Base-by-base conservation (phyloP, 2,113 vertebrate genomes). In the Scomber japonicus region DNA sequence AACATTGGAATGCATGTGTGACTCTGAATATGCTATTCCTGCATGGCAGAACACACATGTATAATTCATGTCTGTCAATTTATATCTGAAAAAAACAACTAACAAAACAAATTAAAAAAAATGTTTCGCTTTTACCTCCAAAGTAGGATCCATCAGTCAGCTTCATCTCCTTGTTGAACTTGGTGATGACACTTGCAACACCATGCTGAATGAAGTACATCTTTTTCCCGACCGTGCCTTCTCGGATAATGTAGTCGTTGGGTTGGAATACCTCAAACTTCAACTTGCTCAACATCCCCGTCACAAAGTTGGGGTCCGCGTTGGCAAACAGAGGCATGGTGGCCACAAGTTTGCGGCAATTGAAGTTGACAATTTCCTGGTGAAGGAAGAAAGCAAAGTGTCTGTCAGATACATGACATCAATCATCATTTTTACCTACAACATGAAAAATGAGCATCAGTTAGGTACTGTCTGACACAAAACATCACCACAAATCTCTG, bases 141-240 rank as follows among this genome's bases (percentile, higher is more conserved):
- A 99, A 99, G 84, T 99, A 99, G 13, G 98, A 99, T 35, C 98
- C 98, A 54, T 99, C 98, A 0, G 98, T 98, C 75, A 99, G 93
- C 88, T 99, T 99, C 95, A 99, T 97, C 89, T 99, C 98, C 83
- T 98, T 99, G 90, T 94, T 99, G 91, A 97, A 96, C 87, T 98
- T 99, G 65, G 98, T 99, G 92, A 99, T 98, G 93, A 99, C 98
- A 48, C 98, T 98, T 8, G 97, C 98, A 9, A 99, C 98, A 0
- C 98, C 98, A 0, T 99, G 98, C 71, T 99, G 98, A 80, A 99
- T 99, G 83, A 99, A 99, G 89, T 99, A 99, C 98, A 99, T 99
- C 95, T 99, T 99, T 93, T 99, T 99, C 31, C 98, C 98, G 8
- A 99, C 97, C 0, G 98, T 97, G 27, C 98, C 98, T 91, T 99